phyloP scores from a whole-genome alignment of 2,888 invertebrate species.

The Dryomyza anilis region DNA sequence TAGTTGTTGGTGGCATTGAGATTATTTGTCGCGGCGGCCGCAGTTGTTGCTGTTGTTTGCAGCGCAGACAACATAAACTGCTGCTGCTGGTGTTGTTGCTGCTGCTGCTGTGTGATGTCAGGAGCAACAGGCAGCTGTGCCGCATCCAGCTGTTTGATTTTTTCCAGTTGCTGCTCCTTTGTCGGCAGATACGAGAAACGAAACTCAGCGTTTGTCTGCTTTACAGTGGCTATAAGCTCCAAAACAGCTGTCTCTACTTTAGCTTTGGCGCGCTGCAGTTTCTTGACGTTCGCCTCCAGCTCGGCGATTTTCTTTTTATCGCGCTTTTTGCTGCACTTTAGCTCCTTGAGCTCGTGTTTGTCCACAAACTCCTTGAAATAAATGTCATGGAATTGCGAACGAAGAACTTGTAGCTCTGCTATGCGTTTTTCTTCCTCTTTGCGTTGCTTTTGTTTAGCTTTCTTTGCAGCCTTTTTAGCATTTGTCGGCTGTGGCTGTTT shows the following conservation, averaged over 20 bases:
- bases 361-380: slow-evolving; percentile 58
- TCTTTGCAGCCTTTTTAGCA: slow-evolving; percentile 60
- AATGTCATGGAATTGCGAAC: slow-evolving; percentile 57
- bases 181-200: slow-evolving; percentile 60
- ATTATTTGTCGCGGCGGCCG: no score
- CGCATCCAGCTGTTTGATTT: slow-evolving; percentile 39
- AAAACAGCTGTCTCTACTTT: slow-evolving; percentile 58
- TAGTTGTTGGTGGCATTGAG: slow-evolving; percentile 36
- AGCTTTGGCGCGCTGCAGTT: slow-evolving; percentile 56
- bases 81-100: slow-evolving; percentile 17
- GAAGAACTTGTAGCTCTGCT: slow-evolving; percentile 54
- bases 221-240: slow-evolving; percentile 58
- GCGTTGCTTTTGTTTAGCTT: slow-evolving; percentile 60
- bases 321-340: slow-evolving; percentile 54
- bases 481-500: slow-evolving; percentile 53
- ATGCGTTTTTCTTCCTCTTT: slow-evolving; percentile 59
- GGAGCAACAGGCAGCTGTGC: slow-evolving; percentile 31
- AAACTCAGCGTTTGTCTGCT: slow-evolving; percentile 57
- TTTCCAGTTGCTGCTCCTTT: slow-evolving; percentile 57
- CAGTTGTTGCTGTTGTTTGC: slow-evolving; percentile 1
- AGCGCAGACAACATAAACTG: slow-evolving; percentile 12
- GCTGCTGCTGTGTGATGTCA: neutral
- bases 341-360: slow-evolving; percentile 53
- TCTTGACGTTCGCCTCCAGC: slow-evolving; percentile 57
- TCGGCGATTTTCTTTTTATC: slow-evolving; percentile 59